A percentile compares a stretch with the other conserved stretches of the same genome.
Conservation (phyloP, 2,113 vertebrate species). For the Dasyprocta punctata region DNA sequence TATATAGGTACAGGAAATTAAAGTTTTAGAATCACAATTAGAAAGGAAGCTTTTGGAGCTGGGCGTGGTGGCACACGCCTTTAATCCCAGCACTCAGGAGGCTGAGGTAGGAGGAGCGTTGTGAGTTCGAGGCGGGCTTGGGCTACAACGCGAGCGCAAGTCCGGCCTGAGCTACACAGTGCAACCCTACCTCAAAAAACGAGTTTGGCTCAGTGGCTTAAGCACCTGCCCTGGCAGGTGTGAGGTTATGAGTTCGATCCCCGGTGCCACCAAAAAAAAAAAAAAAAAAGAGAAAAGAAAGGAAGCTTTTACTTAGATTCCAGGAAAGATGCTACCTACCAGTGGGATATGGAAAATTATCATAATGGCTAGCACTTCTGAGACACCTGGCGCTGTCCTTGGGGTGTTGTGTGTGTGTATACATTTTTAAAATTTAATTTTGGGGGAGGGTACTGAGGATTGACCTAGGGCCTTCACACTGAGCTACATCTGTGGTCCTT, state of each 20-base stretch:
- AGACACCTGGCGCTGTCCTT: not conserved
- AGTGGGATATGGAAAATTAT: not conserved
- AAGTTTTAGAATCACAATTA: conserved; percentile 13
- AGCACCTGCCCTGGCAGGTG: too few relatives aligned
- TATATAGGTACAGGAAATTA: not conserved
- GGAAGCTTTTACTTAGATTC: conserved; percentile 18
- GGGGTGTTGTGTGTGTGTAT: not conserved
- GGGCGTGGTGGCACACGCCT: too few relatives aligned
- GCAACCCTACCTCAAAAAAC: too few relatives aligned
- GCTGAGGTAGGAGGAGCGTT: too few relatives aligned
- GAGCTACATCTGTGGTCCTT: not conserved
- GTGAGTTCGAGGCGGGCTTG: too few relatives aligned
- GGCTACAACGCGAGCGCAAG: too few relatives aligned
- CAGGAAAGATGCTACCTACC: not conserved
- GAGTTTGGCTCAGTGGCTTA: too few relatives aligned
- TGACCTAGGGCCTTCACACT: not conserved
- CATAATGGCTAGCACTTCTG: not conserved
- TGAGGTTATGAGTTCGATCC: too few relatives aligned
- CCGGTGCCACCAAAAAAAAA: too few relatives aligned
- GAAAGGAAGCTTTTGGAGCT: not conserved
- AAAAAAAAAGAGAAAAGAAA: too few relatives aligned
- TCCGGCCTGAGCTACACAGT: too few relatives aligned
- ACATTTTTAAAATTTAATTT: not conserved
- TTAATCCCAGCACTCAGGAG: too few relatives aligned
- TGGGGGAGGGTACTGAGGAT: not conserved